Conservation (phyloP, 2,113 vertebrate species). For the Serinus canaria region DNA sequence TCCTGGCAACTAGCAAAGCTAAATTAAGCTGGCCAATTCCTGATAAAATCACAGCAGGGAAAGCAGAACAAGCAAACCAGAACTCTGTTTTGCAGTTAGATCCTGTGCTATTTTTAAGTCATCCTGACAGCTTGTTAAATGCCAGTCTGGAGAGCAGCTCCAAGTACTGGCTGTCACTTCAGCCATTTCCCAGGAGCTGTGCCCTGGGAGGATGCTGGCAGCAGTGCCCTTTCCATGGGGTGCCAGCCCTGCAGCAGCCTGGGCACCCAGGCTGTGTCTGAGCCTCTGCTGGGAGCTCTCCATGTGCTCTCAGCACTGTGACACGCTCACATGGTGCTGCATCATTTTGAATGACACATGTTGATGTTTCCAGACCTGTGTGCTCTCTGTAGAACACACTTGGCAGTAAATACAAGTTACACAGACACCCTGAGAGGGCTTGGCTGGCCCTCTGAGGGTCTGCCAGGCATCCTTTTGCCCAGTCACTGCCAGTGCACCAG, state of each 20-base stretch:
- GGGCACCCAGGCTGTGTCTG: neutral
- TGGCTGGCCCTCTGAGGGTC: neutral
- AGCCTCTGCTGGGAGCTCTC: neutral
- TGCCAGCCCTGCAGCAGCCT: neutral
- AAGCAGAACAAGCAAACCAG: conserved; percentile 60
- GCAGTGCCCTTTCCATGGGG: neutral
- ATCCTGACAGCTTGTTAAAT: conserved; percentile 31
- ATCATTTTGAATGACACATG: fast-evolving
- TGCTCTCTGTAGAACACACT: neutral
- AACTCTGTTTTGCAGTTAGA: conserved; percentile 13
- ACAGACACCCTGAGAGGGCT: neutral
- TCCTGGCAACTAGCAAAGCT: conserved; percentile 47
- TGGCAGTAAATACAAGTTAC: neutral
- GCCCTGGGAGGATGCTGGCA: neutral
- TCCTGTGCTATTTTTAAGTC: conserved; percentile 44
- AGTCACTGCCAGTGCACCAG: neutral
- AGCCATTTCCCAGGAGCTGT: neutral
- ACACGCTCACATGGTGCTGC: fast-evolving
- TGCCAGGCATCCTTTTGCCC: fast-evolving
- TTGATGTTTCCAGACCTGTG: neutral
- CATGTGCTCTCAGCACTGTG: fast-evolving
- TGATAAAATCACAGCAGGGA: conserved; percentile 46
- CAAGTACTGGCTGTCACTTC: neutral
- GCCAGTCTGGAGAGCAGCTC: neutral
- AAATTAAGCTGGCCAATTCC: conserved; percentile 35